Percentiles rank a stretch among this genome's conserved stretches.
Conservation (phyloP, 2,797 vertebrate species). For the Gambelia wislizenii region DNA sequence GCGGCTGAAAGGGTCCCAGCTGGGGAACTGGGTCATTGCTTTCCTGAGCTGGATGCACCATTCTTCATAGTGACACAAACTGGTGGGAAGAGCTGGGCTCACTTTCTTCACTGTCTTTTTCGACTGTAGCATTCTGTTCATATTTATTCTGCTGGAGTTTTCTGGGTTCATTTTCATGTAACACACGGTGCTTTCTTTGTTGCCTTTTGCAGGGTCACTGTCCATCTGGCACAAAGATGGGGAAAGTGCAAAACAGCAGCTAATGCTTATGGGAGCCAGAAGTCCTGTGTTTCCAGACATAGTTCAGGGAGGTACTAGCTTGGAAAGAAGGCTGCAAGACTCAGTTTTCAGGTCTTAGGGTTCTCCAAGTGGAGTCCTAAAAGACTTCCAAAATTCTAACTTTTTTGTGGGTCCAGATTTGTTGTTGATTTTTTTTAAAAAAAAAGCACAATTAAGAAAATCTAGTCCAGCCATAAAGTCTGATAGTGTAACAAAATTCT, state of each 20-base stretch:
- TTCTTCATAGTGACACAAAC: constrained; percentile 53
- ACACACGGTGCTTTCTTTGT: constrained; percentile 29
- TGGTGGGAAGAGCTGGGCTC: constrained; percentile 38
- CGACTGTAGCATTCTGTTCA: constrained; percentile 29
- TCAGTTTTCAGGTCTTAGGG: constrained; percentile 9
- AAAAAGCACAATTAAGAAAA: constrained; percentile 38
- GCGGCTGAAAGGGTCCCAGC: constrained; percentile 79
- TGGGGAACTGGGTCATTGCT: constrained; percentile 80
- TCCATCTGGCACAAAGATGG: constrained; percentile 26
- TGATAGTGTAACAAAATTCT: constrained; percentile 21
- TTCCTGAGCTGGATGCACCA: constrained; percentile 77
- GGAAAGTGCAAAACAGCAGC: not conserved
- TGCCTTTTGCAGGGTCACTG: constrained; percentile 40
- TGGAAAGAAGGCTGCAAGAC: not conserved
- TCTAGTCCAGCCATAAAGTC: not conserved
- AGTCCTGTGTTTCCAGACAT: constrained; percentile 20
- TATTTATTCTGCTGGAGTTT: constrained; percentile 34
- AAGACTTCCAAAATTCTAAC: constrained; percentile 29
- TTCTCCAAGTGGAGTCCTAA: constrained; percentile 7
- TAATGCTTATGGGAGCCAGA: not conserved
- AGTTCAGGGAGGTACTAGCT: not conserved
- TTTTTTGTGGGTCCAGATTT: constrained; percentile 18
- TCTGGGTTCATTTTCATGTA: constrained; percentile 40
- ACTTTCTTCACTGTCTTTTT: constrained; percentile 45
- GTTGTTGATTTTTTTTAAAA: not conserved